Conservation (phyloP, 2,797 vertebrate genomes). For the Macropodus opercularis region DNA sequence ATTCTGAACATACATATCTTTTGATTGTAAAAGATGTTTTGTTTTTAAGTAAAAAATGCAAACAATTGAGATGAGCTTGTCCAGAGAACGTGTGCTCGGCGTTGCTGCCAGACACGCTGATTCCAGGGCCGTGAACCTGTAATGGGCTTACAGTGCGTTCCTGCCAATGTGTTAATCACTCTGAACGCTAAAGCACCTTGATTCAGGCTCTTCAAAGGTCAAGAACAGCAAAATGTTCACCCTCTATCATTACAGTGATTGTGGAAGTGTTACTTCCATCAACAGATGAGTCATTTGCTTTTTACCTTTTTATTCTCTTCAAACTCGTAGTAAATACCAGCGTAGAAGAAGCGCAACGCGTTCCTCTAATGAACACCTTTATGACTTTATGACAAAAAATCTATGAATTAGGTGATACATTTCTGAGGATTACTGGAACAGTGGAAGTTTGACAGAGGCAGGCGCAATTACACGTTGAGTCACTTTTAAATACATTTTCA, state of each 20-base stretch:
- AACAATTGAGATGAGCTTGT: neutral
- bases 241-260: too few species aligned
- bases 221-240: neutral
- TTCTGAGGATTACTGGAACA: neutral
- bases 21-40: neutral
- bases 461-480: neutral
- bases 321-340: too few species aligned
- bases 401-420: neutral
- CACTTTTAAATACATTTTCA: constrained; percentile 9
- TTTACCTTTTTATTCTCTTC: too few species aligned
- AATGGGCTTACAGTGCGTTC: neutral
- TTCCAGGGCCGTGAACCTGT: neutral
- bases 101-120: neutral
- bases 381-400: neutral
- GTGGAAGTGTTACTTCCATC: neutral
- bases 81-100: neutral
- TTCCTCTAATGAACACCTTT: too few species aligned
- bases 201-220: neutral
- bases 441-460: neutral
- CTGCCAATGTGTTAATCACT: neutral
- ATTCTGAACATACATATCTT: neutral
- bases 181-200: neutral
- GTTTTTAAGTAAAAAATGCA: neutral
- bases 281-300: neutral
- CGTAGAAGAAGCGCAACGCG: too few species aligned